A percentile compares a stretch with the other conserved stretches of the same genome.
phyloP scores from a whole-genome alignment of 92 coral and sea anemone species.

The Parazoanthus atlanticus region DNA sequence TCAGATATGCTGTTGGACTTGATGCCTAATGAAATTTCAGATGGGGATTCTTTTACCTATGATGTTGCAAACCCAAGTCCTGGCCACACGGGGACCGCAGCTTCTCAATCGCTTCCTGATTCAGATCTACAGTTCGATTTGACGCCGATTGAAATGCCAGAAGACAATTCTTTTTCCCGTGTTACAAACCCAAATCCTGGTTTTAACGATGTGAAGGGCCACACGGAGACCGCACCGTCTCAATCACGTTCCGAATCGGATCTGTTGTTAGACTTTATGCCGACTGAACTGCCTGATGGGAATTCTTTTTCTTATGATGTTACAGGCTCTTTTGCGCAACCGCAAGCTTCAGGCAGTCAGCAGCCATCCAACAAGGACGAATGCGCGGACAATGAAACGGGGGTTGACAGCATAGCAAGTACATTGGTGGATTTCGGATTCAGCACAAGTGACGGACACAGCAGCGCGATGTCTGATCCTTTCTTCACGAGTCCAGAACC shows the following conservation, averaged over 20 bases:
- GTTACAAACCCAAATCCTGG: neutral
- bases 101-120: too few species aligned
- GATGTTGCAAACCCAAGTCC: neutral
- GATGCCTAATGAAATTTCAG: slow-evolving; percentile 8
- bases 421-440: neutral
- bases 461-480: slow-evolving; percentile 29
- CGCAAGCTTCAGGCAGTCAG: neutral
- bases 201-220: neutral
- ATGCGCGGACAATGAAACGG: slow-evolving; percentile 3
- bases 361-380: slow-evolving; percentile 6
- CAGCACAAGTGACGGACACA: slow-evolving; percentile 22
- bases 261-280: slow-evolving; percentile 5
- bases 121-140: too few species aligned
- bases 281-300: neutral
- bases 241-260: neutral
- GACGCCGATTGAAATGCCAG: too few species aligned
- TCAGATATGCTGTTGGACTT: slow-evolving; percentile 8
- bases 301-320: neutral
- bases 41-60: neutral
- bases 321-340: neutral
- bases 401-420: slow-evolving; percentile 3
- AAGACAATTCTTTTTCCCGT: too few species aligned
- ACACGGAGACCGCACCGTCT: neutral
- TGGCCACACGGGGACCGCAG: too few species aligned
- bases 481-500: neutral